Percentiles rank a stretch among this genome's conserved stretches.
These are phyloP conservation scores for Micronycteris hirsuta DNA, from an alignment of 2,113 vertebrate genomes.

Conservation along the genomic window DNA sequence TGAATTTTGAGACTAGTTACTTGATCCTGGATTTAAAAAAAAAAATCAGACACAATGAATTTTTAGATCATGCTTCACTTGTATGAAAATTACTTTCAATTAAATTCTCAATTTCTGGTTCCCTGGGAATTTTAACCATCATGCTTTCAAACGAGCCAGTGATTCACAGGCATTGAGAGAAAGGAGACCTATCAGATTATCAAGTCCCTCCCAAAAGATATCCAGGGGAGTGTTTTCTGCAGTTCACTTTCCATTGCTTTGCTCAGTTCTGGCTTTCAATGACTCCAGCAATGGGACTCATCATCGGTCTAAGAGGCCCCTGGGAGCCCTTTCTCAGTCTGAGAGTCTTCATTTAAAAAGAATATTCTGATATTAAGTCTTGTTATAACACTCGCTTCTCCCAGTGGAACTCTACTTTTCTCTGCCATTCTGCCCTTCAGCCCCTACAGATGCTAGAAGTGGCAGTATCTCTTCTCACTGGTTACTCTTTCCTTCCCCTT, in stretches of 20 bases:
- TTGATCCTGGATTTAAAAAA: background rate
- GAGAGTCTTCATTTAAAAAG: constrained; percentile 36
- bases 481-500: background rate
- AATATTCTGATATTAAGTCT: constrained; percentile 47
- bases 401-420: background rate
- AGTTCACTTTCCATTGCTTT: constrained; percentile 35
- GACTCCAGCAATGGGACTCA: constrained; percentile 15
- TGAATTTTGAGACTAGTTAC: background rate
- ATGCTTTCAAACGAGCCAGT: constrained; percentile 73
- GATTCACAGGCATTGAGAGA: constrained; percentile 19
- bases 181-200: background rate
- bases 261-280: constrained; percentile 50
- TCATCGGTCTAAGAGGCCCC: constrained; percentile 45
- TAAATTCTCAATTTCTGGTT: constrained; percentile 69
- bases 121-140: constrained; percentile 56
- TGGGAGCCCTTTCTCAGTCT: constrained; percentile 32
- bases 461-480: background rate
- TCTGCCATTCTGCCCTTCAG: background rate
- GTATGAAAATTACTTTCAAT: constrained; percentile 70
- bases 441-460: background rate
- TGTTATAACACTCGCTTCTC: constrained; percentile 11
- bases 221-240: background rate
- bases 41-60: background rate
- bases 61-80: constrained; percentile 46
- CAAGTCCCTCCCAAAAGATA: background rate